Conservation (phyloP, 2,113 vertebrate species). For the Percopsis transmontana region DNA sequence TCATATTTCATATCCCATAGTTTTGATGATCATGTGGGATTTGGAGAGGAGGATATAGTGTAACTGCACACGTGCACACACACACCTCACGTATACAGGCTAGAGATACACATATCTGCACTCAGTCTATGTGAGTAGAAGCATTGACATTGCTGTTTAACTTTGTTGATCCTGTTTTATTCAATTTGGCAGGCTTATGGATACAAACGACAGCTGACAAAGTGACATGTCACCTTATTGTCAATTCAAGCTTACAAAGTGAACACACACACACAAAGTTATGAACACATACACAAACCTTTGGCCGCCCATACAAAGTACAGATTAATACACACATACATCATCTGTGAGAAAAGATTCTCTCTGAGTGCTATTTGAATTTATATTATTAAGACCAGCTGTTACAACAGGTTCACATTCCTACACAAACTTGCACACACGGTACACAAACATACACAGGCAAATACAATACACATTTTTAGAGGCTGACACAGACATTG, state of each 20-base stretch:
- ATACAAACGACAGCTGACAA: constrained; percentile 54
- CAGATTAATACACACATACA: constrained; percentile 11
- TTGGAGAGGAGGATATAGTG: constrained; percentile 3
- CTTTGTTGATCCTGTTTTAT: constrained; percentile 13
- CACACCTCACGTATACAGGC: neutral
- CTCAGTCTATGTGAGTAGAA: neutral
- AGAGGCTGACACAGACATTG: too few species aligned
- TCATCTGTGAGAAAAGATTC: too few species aligned
- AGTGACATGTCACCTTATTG: constrained; percentile 38
- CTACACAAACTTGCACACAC: too few species aligned
- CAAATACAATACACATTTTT: too few species aligned
- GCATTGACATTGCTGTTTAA: neutral
- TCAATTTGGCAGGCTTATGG: constrained; percentile 1
- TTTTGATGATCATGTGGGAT: constrained; percentile 24
- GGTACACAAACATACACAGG: too few species aligned
- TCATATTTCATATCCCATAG: constrained; percentile 21
- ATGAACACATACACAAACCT: neutral
- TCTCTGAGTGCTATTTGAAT: too few species aligned
- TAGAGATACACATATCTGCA: neutral
- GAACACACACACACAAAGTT: neutral
- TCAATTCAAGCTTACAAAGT: neutral
- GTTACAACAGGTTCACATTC: too few species aligned
- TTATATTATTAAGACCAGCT: too few species aligned
- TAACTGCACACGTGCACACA: neutral
- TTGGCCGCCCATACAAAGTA: neutral